phyloP scores from a whole-genome alignment of 2,113 vertebrate genomes.

The Alligator sinensis region DNA sequence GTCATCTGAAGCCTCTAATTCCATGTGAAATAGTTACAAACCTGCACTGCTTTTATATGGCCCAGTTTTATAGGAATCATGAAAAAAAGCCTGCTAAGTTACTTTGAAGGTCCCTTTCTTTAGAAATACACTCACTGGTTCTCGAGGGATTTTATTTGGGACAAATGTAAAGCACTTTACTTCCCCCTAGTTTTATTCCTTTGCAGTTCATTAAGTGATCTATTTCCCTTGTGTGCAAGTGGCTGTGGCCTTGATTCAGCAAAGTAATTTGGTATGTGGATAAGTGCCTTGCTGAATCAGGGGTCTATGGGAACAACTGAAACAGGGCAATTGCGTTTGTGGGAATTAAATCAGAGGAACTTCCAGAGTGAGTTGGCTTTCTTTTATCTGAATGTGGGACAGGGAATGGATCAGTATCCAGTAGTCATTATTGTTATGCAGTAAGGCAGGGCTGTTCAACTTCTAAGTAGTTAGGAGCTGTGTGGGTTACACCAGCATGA shows the following conservation, averaged over 20 bases:
- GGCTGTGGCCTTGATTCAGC: slow-evolving; percentile 17
- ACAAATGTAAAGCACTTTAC: slow-evolving; percentile 10
- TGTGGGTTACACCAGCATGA: no score
- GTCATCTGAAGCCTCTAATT: background rate
- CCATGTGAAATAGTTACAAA: slow-evolving; percentile 8
- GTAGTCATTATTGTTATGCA: background rate
- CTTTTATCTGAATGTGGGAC: background rate
- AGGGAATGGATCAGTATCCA: background rate
- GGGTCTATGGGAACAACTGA: background rate
- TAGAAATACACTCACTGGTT: background rate
- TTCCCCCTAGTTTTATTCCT: slow-evolving; percentile 20
- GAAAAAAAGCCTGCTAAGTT: background rate
- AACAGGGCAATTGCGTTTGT: background rate
- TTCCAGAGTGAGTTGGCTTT: background rate
- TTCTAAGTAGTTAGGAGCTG: no score
- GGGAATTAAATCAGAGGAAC: background rate
- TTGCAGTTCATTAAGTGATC: slow-evolving; percentile 52
- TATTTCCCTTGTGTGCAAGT: slow-evolving; percentile 8
- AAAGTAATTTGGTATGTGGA: background rate
- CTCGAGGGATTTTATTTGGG: slow-evolving; percentile 10
- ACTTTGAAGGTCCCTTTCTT: slow-evolving; percentile 17
- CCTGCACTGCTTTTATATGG: slow-evolving; percentile 12
- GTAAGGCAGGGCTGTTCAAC: no score
- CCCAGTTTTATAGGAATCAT: slow-evolving; percentile 24
- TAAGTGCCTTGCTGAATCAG: background rate